Evolutionary conservation across 2,888 invertebrate genomes (phyloP), one percentile per base, ranked within the genome.

Genomic region (Caenorhabditis uteleia): DNA sequence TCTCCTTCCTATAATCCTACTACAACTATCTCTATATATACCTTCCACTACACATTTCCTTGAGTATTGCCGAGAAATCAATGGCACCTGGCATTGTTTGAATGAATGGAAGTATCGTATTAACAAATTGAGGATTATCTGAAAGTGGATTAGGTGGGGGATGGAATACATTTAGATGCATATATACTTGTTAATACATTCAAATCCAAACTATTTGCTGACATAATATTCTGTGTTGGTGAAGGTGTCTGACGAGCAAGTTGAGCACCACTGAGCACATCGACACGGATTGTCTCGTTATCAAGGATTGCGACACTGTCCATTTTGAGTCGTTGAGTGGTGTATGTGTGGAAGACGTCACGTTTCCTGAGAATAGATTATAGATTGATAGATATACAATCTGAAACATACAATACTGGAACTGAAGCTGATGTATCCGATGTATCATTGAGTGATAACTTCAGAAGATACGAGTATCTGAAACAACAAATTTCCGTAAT

Each of bases 301-400:
- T 76, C 76, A 33, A 68, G 51, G 12, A 74, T 64, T 7, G 67
- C 58, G 0, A 74, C 60, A 23, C 68, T 62, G 12, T 74, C 64
- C 18, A 65, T 60, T 10, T 42, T 36, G 18, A 51, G 40, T 14
- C 74, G 53, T 23, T 58, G 61, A 1, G 71, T 68, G 16, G 47
- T 59, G 46, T 70, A 74, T 29, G 57, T 70, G 54, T 74, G 66
- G 38, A 74, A 74, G 2, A 74, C 45, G 8, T 57, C 53, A 3
- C 34, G 2, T 39, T 74, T 74, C 36, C 65, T 64, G 43, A 50
- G 53, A 42, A 25, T 10, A 16, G 36, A 10, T 27, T 44, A 27
- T 14, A n/a, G 23, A n/a, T 38, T 40, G 2, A 14, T 21, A 34
- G 21, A n/a, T 25, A 12, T 8, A 12, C 6, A 20, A 20, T 8